Base-by-base conservation (phyloP, 1,140 invertebrate genomes). In the Nixonia krombeini region DNA sequence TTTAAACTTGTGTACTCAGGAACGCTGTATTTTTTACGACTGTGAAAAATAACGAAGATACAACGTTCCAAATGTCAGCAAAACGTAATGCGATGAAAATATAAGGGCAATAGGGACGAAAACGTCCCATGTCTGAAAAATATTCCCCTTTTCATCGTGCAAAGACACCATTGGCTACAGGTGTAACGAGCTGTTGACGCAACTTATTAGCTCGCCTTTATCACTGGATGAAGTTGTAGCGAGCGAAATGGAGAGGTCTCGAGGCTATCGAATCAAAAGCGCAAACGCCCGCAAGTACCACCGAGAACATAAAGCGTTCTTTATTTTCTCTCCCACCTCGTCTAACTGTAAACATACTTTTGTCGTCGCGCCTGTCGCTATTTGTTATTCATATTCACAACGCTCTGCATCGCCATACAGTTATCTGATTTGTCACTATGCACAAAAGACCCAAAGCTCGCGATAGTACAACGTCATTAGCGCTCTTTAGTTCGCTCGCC, bases 351-450 rank as follows among this genome's bases (percentile, higher is more conserved):
- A 41, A 42, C 15, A 46, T 35, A 44, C 21, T 56, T 56, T 46
- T 29, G 29, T 52, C 37, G 47, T 40, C 35, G 28, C 16, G 47
- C 23, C 16, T 51, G 47, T 38, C 47, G 15, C 18, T 18, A 31
- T 9, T 55, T 41, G 37, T 26, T 18, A 55, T 45, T 55, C 13
- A 38, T 18, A 37, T 33, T 55, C 21, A 37, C 28, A 25, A 42
- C 12, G 28, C 17, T 53, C 37, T 23, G 8, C 40, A 13, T 37
- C n/a, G 1, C n/a, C 21, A 15, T 21, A 44, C 58, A 53, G 52
- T 63, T 61, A 58, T 42, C 50, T 50, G 50, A 63, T 69, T 69
- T 63, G 58, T 69, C 52, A 57, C 47, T 53, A 49, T 49, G 45
- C 33, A 51, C 18, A 61, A 64, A 21, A 26, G 17, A 17, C 9